Base-by-base conservation (phyloP, 2,113 vertebrate genomes). In the Oryzias melastigma region DNA sequence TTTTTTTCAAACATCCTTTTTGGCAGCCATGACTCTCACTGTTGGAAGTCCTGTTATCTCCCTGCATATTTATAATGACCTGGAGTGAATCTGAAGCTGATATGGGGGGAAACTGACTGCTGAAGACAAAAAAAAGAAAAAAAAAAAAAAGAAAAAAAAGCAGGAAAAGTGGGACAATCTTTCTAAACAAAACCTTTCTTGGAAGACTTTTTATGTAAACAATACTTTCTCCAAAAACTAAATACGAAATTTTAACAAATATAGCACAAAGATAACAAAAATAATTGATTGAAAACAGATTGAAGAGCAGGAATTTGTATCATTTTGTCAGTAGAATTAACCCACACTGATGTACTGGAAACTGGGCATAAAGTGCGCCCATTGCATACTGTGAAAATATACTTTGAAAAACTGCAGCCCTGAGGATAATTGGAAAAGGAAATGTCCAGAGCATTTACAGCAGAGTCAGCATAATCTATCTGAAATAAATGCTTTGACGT, bases 11-110 rank as follows among this genome's bases (percentile, higher is more conserved):
- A 68, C 52, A 73, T 77, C 65, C 79, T 62, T 53, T n/a, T 57
- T 27, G 40, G 63, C 58, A 68, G 49, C 44, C 22, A 17, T 60
- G 70, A 65, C 75, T 54, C 41, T 27, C 19, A 54, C 74, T 67
- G 66, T 82, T 74, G 80, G 73, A 59, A 70, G 56, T 81, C 51
- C 81, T 87, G 41, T 82, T 82, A 80, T 87, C 65, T 66, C 54
- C 57, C 68, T 52, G 64, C 67, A 77, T 82, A 58, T 69, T 76
- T 75, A 65, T 61, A 55, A 68, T 81, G 72, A 71, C 67, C 71
- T 18, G 52, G 58, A 58, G 42, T 69, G 45, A 52, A 13, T 65
- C 20, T 53, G 45, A 42, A 73, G 61, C 52, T 52, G 48, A 71
- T 40, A 40, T 71, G 35, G 2, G 25, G 71, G 68, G 81, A 52